Base-by-base conservation (phyloP, 2,113 vertebrate species). In the Rutilus rutilus region DNA sequence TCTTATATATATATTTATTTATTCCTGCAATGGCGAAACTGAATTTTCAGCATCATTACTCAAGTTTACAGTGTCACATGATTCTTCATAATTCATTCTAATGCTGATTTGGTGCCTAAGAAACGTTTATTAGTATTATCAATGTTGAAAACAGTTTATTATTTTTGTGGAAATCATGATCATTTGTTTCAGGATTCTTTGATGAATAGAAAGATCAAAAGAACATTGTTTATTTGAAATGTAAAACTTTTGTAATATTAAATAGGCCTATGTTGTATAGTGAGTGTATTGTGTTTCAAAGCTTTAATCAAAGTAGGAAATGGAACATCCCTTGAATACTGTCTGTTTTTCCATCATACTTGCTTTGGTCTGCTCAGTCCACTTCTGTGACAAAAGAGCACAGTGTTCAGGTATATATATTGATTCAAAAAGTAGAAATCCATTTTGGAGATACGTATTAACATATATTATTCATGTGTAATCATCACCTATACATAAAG, bases 401-500 rank as follows among this genome's bases (percentile, higher is more conserved):
- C 62, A 19, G 17, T 67, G 25, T 67, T 47, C 17, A 67, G 11
- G 62, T 27, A 36, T 45, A 50, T 52, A n/a, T 69, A 69, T 23
- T 52, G 25, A 69, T 82, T 82, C 10, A 78, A 59, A 82, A 82
- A 67, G 27, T 65, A 27, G 10, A n/a, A 69, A 33, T 67, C 10
- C 62, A 52, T 82, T 50, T 39, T 10, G 5, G 60, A 81, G 27
- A 81, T 42, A 4, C n/a, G 0, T 82, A 86, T 91, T 88, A 87
- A 65, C 84, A 86, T 67, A 77, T 30, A 60, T 52, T 50, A 23
- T 86, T 86, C 65, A 59, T 10, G 33, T 15, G 75, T 88, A 85
- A 83, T 78, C 79, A 88, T 87, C 83, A 67, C 45, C 42, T 25
- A 80, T 60, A 73, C 84, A 67, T 54, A 83, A 89, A 84, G 64